Conservation (phyloP, 2,113 vertebrate genomes). For the Hymenochirus boettgeri region DNA sequence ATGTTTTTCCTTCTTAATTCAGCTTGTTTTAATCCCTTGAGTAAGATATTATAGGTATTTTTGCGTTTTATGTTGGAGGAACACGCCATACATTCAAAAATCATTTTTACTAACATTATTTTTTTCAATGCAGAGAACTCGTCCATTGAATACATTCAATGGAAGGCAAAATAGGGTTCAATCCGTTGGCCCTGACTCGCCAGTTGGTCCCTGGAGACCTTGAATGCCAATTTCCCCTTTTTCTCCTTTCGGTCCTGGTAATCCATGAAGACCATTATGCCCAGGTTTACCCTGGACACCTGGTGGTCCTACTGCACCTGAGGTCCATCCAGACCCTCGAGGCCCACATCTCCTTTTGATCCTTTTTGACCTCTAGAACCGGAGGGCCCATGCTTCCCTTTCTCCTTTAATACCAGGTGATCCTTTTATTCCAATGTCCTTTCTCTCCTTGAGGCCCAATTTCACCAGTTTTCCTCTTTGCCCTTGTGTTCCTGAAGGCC, state of each 20-base stretch:
- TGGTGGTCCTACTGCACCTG: constrained; percentile 53
- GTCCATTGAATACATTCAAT: not conserved
- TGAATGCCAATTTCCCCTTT: constrained; percentile 66
- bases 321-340: constrained; percentile 62
- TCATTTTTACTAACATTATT: not conserved
- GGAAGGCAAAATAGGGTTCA: constrained; percentile 52
- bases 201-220: constrained; percentile 62
- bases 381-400: constrained; percentile 70
- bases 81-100: not conserved
- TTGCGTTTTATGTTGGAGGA: not conserved
- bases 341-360: constrained; percentile 72
- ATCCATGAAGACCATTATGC: constrained; percentile 62
- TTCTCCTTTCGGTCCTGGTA: constrained; percentile 63
- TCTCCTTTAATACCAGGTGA: constrained; percentile 69
- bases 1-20: too few species aligned
- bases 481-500: too few species aligned
- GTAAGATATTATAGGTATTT: too few species aligned
- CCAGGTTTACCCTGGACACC: constrained; percentile 68
- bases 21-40: too few species aligned
- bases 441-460: constrained; percentile 53
- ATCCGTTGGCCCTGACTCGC: constrained; percentile 70
- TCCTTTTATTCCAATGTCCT: constrained; percentile 65
- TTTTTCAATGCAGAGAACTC: not conserved
- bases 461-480: too few species aligned
- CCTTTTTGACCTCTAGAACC: constrained; percentile 70